Base-by-base conservation (phyloP, 1,140 invertebrate genomes). In the Leptestheria dahalacensis region DNA sequence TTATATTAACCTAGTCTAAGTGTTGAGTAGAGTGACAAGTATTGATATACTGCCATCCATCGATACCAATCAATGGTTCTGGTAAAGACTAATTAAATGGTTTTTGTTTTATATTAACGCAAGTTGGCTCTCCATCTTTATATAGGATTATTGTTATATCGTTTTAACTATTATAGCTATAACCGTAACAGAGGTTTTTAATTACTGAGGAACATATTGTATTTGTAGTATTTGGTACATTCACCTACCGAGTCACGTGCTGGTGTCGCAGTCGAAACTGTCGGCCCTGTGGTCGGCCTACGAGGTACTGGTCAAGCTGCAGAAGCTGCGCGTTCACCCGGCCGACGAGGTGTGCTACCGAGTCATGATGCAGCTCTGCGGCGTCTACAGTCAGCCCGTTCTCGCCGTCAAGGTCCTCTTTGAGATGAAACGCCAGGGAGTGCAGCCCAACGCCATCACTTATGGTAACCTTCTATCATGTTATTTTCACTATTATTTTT, bases 311-410 rank as follows among this genome's bases (percentile, higher is more conserved):
- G 83, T 86, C 41, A 81, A 83, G 65, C 89, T 94, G 70, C 88
- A 91, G 62, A 84, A 86, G 62, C 74, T 82, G 24, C 78, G 82
- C 65, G 78, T 95, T 50, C 77, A 79, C 59, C 84, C 87, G 20
- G 87, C 88, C 68, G 94, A 97, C 77, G 94, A 98, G 78, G 86
- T 97, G 57, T 97, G 93, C 73, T 99, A 97, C 72, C 78, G 96
- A 64, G 88, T 97, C 26, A 88, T 99, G 82, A 97, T 99, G 88
- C 61, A 61, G 73, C 78, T 99, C 2, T 99, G 96, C 74, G 94
- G 95, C 9, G 83, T 91, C 61, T 90, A 97, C 69, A 86, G 88
- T 60, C 79, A 94, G 67, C 96, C 96, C 2, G 84, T 92, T 48
- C 74, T 99, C 63, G 96, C 96, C 3, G 92, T 98, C 0, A 91